phyloP scores from a whole-genome alignment of 2,113 vertebrate species.

The Crotalus horridus region DNA sequence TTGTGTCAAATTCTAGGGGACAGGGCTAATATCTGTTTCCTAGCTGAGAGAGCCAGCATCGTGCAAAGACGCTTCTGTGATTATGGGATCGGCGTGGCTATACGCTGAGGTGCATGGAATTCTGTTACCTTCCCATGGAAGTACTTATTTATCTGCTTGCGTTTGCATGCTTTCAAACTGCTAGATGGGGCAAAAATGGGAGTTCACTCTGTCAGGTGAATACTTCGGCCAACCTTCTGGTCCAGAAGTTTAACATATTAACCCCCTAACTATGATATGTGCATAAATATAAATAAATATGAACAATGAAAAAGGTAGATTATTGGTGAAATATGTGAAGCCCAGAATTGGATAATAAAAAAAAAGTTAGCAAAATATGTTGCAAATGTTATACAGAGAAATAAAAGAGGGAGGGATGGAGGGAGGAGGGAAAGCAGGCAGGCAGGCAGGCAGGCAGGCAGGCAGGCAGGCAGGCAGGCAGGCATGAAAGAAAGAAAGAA shows the following conservation, averaged over 20 bases:
- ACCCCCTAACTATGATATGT: background rate
- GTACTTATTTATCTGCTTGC: background rate
- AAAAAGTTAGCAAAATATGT: background rate
- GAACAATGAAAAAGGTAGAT: background rate
- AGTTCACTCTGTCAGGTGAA: background rate
- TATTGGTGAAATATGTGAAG: background rate
- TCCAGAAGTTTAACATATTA: background rate
- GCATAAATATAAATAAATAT: background rate
- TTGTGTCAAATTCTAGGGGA: background rate
- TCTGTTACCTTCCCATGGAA: background rate
- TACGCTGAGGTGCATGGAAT: rapidly evolving
- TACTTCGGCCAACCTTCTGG: background rate
- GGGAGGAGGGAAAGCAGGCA: background rate
- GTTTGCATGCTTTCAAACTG: background rate
- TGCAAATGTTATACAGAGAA: background rate
- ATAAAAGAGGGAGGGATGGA: background rate
- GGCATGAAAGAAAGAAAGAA: too few relatives aligned
- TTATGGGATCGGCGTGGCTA: background rate
- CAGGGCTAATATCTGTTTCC: background rate
- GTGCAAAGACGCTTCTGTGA: background rate
- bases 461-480: too few relatives aligned
- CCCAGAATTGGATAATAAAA: background rate
- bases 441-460: too few relatives aligned
- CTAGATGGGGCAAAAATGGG: background rate
- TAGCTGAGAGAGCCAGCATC: background rate